Conservation (phyloP, 2,113 vertebrate genomes). For the Manacus vitellinus region DNA sequence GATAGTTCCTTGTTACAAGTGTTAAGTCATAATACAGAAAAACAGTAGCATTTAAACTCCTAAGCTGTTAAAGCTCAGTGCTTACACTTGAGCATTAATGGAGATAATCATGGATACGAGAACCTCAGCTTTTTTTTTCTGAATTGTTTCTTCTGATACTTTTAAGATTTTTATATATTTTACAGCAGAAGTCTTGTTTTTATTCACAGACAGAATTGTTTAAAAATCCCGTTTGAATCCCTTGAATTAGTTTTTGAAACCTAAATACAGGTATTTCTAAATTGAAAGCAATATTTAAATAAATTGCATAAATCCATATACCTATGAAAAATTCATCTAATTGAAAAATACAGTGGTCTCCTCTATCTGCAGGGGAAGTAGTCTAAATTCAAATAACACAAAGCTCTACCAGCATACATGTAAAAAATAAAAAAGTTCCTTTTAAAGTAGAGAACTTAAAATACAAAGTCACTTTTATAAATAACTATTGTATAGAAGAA, state of each 20-base stretch:
- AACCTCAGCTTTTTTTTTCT: background rate
- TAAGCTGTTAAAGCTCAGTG: background rate
- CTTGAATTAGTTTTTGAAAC: background rate
- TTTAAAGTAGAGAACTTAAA: background rate
- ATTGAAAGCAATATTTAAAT: background rate
- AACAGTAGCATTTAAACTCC: background rate
- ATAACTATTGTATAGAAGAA: background rate
- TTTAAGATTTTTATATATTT: background rate
- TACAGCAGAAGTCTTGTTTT: background rate
- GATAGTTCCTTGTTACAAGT: background rate
- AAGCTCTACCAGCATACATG: background rate
- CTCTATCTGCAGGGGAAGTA: background rate
- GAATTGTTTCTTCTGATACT: background rate
- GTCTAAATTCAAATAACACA: background rate
- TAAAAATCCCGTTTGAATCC: background rate
- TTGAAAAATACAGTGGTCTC: background rate
- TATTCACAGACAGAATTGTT: background rate
- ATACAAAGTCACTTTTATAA: background rate
- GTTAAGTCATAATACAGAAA: background rate
- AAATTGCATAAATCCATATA: background rate
- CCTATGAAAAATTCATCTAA: background rate
- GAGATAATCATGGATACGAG: background rate
- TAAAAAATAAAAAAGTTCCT: background rate
- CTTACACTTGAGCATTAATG: background rate
- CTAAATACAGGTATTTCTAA: background rate